Base-by-base conservation (phyloP, 2,113 vertebrate genomes). In the Pongo abelii region DNA sequence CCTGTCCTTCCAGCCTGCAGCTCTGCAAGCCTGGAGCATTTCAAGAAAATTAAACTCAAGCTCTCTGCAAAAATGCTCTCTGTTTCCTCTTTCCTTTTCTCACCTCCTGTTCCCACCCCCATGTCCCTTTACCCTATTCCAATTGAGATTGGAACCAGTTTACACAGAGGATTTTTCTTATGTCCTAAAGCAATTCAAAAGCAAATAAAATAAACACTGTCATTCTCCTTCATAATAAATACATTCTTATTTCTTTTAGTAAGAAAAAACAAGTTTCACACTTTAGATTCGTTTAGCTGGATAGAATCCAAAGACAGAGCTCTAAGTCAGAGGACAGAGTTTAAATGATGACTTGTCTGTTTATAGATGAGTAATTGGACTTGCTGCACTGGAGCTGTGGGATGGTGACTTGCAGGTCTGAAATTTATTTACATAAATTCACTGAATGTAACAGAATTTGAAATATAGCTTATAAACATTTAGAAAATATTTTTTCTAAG, bases 401-500 rank as follows among this genome's bases (percentile, higher is more conserved):
- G 89, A 98, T 88, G 94, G 97, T 97, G 85, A 95, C 97, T 97
- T 92, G 88, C 91, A 79, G 96, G 75, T 89, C 98, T 97, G 67
- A 27, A 98, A 93, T 99, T 98, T 99, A 98, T 98, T 98, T 98
- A 97, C 69, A 86, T 81, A 97, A 97, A 92, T 97, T 98, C 96
- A 83, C 57, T 83, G 93, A 97, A 98, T 87, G 94, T 97, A 98
- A 92, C 97, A 30, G 64, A 97, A 96, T 97, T 98, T 96, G 95
- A 98, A 98, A 91, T 96, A 97, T 91, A 98, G 97, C 97, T 98
- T 98, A 97, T 48, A 98, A 98, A 96, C 98, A 97, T 98, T 98
- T 96, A 88, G 81, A 93, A 98, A 97, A 96, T 84, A 91, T 81
- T 57, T 48, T 98, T 98, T 97, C 10, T 18, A 97, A 96, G 79